Conservation (phyloP, 2,797 vertebrate genomes). For the Pseudocheirus occidentalis region DNA sequence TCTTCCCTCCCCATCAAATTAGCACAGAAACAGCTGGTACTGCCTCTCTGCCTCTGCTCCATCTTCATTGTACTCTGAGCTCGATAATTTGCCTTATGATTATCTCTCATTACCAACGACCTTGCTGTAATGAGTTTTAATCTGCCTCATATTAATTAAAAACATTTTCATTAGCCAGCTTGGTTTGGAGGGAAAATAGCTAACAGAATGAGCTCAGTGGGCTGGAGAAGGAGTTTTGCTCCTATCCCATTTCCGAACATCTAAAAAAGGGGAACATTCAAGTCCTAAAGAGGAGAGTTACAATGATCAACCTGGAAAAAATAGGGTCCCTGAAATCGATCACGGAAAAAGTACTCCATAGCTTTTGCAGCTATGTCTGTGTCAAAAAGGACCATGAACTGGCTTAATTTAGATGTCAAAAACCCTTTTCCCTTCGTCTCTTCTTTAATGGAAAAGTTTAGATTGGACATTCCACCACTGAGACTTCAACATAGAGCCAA, state of each 20-base stretch:
- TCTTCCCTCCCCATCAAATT: conserved; percentile 39
- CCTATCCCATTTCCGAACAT: conserved; percentile 71
- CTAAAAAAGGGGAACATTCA: background rate
- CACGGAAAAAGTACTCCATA: background rate
- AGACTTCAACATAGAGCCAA: background rate
- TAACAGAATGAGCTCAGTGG: conserved; percentile 82
- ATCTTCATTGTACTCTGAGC: conserved; percentile 80
- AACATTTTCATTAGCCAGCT: conserved; percentile 84
- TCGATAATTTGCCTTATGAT: conserved; percentile 82
- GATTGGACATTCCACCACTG: background rate
- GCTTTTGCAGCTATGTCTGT: background rate
- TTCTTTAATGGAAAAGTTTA: background rate
- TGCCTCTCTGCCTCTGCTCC: conserved; percentile 43
- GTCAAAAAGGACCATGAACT: background rate
- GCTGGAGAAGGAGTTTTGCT: conserved; percentile 74
- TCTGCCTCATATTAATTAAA: conserved; percentile 86
- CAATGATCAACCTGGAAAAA: background rate
- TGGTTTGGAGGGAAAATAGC: conserved; percentile 82
- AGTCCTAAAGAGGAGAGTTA: conserved; percentile 1
- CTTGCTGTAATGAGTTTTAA: conserved; percentile 86
- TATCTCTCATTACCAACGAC: conserved; percentile 85
- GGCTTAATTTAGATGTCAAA: background rate
- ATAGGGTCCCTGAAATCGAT: fast-evolving
- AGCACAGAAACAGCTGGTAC: conserved; percentile 48
- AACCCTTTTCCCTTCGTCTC: background rate